Evolutionary conservation across 1,140 invertebrate genomes (phyloP).

Genomic region (Bombyx mori): DNA sequence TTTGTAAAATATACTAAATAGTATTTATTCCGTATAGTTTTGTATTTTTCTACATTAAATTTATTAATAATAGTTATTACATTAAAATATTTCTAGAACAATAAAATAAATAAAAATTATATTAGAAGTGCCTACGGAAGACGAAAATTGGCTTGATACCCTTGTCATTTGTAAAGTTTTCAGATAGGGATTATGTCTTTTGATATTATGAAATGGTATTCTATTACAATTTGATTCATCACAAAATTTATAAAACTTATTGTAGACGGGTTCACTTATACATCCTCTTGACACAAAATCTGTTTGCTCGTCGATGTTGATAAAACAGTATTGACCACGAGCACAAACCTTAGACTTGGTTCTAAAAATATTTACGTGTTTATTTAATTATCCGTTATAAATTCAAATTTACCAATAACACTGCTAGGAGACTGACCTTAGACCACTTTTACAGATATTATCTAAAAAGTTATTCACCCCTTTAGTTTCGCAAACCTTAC

Average conservation of each 20-base stretch:
- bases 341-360: conserved; percentile 25
- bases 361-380: neutral
- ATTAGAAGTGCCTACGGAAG: too few species aligned
- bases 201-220: conserved; percentile 14
- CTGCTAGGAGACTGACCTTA: conserved; percentile 25
- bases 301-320: conserved; percentile 27
- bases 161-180: too few species aligned
- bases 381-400: neutral
- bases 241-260: conserved; percentile 39
- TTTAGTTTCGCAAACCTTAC: conserved; percentile 42
- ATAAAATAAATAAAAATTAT: too few species aligned
- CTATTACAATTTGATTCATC: conserved; percentile 31
- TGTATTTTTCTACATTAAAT: too few species aligned
- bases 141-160: too few species aligned
- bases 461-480: conserved; percentile 23
- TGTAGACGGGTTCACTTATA: conserved; percentile 29
- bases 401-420: neutral
- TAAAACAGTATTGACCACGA: conserved; percentile 34
- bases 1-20: too few species aligned
- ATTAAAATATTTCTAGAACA: too few species aligned
- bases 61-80: too few species aligned
- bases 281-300: conserved; percentile 39
- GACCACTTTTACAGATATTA: conserved; percentile 28
- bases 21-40: too few species aligned
- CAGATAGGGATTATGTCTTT: neutral